Evolutionary conservation across 2,797 vertebrate species (phyloP).

Genomic region (Ambastaia sidthimunki): DNA sequence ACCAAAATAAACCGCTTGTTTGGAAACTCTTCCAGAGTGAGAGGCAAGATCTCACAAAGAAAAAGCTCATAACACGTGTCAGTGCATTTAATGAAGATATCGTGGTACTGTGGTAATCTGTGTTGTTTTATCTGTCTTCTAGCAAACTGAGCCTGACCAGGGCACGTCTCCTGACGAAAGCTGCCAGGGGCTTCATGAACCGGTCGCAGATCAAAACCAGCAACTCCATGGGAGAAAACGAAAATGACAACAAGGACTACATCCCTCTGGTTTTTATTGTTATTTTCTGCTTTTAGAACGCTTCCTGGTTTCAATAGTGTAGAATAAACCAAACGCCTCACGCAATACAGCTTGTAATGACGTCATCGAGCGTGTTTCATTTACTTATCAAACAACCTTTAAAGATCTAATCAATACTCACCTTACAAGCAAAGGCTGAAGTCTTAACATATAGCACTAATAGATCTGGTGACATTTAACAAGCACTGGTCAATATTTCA

Average conservation of each 20-base stretch:
- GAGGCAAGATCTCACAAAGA: not conserved
- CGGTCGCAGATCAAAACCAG: slow-evolving; percentile 82
- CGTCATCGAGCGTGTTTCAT: not conserved
- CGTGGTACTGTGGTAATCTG: not conserved
- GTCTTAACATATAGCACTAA: slow-evolving; percentile 10
- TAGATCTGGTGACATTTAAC: slow-evolving; percentile 40
- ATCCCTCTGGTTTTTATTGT: slow-evolving; percentile 82
- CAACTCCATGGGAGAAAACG: slow-evolving; percentile 75
- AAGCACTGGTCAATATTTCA: slow-evolving; percentile 5
- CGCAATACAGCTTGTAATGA: not conserved
- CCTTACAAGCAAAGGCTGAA: not conserved
- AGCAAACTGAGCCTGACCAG: slow-evolving; percentile 87
- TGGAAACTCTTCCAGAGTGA: not conserved
- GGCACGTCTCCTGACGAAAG: slow-evolving; percentile 86
- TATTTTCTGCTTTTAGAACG: slow-evolving; percentile 3
- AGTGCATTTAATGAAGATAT: slow-evolving; percentile 13
- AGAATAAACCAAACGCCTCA: not conserved
- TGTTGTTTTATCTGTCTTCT: slow-evolving; percentile 22
- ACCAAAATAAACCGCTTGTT: not conserved
- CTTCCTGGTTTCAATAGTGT: not conserved
- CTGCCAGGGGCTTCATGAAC: slow-evolving; percentile 89
- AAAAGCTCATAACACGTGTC: slow-evolving; percentile 5
- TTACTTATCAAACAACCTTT: not conserved
- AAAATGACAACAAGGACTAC: slow-evolving; percentile 88
- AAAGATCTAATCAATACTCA: slow-evolving; percentile 6